Evolutionary conservation across 2,797 vertebrate species (phyloP), one percentile per base, ranked within the genome.

Genomic region (Silurus aristotelis): DNA sequence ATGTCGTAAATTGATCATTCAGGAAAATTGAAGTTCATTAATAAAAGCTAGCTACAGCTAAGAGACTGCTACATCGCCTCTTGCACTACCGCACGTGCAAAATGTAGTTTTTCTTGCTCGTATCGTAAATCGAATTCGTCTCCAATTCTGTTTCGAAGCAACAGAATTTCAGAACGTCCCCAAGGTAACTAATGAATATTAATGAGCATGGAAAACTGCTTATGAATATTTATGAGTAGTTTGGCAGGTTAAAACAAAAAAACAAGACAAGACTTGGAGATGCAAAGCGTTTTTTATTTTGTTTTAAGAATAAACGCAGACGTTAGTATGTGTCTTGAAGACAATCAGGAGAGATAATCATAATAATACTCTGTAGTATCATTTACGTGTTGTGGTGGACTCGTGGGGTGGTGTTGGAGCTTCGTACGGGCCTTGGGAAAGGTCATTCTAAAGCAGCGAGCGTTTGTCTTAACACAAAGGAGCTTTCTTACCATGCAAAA

Each of bases 361-460:
- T 46, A 15, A 8, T 61, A 15, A 63, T 63, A 61, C 43, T 61
- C 13, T n/a, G 7, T 46, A 17, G 60, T 13, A 79, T 56, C 25
- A 22, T 46, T 46, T 9, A 46, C 43, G 22, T 63, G 3, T 17
- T n/a, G 13, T 64, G 31, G 22, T 63, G 43, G 22, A 80, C n/a
- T 48, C 0, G 48, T 10, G 48, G 48, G 48, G 48, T 27, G 25
- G 25, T 55, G 8, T 77, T 61, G 13, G 27, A 2, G 60, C 43
- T 27, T 66, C 15, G 19, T 52, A 43, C n/a, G 25, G 73, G 67
- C 68, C 85, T 86, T 85, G 38, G 72, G 78, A 88, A 87, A 88
- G 85, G 85, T 87, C 80, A 81, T n/a, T 71, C 68, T 27, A 48
- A 77, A 71, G 55, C 75, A 20, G 31, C 22, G 38, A 68, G 72